phyloP scores from a whole-genome alignment of 2,888 invertebrate genomes.

The Ceriagrion tenellum region DNA sequence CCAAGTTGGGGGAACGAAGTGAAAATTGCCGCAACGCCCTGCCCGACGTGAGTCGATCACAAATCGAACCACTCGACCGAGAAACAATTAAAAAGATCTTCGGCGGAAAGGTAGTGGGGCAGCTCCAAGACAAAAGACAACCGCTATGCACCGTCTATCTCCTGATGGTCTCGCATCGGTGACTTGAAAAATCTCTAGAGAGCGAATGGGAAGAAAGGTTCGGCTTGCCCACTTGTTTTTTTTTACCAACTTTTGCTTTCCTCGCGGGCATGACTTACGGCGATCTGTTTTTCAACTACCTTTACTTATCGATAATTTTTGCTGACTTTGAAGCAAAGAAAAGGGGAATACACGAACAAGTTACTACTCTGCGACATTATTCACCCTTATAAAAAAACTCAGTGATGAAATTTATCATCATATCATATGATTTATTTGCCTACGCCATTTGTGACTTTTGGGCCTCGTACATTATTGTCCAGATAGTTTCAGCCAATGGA shows the following conservation, averaged over 20 bases:
- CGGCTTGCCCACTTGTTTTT: not conserved
- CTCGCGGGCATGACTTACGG: not conserved
- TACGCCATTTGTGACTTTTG: too few species aligned
- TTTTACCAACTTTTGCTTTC: not conserved
- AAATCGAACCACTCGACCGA: not conserved
- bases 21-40: not conserved
- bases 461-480: too few species aligned
- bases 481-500: too few species aligned
- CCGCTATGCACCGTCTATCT: not conserved
- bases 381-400: too few species aligned
- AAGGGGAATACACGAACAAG: too few species aligned
- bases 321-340: too few species aligned
- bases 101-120: not conserved
- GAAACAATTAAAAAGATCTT: not conserved
- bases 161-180: constrained; percentile 15
- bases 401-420: too few species aligned
- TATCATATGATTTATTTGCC: too few species aligned
- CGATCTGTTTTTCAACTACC: not conserved
- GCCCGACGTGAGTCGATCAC: not conserved
- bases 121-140: not conserved
- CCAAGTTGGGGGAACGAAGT: not conserved
- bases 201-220: not conserved
- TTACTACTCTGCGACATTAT: too few species aligned
- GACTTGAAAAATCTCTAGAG: not conserved
- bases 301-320: too few species aligned